phyloP scores from a whole-genome alignment of 2,888 invertebrate species.

The Baccha elongata region DNA sequence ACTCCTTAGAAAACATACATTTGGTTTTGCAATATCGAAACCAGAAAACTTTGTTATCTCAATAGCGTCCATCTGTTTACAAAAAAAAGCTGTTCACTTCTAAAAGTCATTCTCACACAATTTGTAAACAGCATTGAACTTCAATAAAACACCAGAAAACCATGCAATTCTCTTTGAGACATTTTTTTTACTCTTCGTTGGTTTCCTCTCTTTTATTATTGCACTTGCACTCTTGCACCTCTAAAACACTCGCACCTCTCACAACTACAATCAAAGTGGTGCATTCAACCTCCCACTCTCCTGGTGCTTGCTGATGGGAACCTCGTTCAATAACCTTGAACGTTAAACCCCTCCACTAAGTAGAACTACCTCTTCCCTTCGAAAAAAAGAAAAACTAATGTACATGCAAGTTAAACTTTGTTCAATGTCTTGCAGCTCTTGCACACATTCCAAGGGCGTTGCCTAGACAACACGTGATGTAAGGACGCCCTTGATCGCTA shows the following conservation, averaged over 20 bases:
- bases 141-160: neutral
- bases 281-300: slow-evolving; percentile 61
- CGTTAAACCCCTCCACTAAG: slow-evolving; percentile 22
- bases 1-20: no score
- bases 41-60: slow-evolving; percentile 5
- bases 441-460: slow-evolving; percentile 71
- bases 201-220: neutral
- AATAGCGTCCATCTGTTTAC: slow-evolving; percentile 7
- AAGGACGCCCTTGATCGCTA: slow-evolving; percentile 65
- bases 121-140: neutral
- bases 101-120: slow-evolving; percentile 5
- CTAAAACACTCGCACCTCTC: slow-evolving; percentile 33
- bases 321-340: slow-evolving; percentile 72
- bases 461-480: slow-evolving; percentile 73
- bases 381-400: neutral
- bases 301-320: neutral
- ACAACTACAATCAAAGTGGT: slow-evolving; percentile 70
- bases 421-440: slow-evolving; percentile 32
- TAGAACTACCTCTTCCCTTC: neutral
- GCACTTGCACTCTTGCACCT: slow-evolving; percentile 15
- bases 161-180: neutral
- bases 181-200: neutral
- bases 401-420: slow-evolving; percentile 48
- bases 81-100: slow-evolving; percentile 13
- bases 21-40: no score